A percentile compares a stretch with the other conserved stretches of the same genome.
These are phyloP conservation scores for Galbula dea DNA, from an alignment of 2,113 vertebrate genomes.

Conservation along the genomic window DNA sequence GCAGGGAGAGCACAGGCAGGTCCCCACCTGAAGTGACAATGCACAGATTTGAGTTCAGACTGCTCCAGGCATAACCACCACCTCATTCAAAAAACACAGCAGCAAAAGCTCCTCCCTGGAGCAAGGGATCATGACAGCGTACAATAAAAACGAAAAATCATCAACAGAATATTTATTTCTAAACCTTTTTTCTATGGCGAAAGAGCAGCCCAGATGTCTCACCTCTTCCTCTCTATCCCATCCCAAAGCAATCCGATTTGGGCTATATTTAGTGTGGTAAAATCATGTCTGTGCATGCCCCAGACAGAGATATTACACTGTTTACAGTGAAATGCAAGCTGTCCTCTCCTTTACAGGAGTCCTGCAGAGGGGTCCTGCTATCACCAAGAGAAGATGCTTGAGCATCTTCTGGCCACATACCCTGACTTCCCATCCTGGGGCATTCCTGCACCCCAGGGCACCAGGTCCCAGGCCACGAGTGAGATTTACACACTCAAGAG, in stretches of 20 bases:
- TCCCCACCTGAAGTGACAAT: neutral
- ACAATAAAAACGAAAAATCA: neutral
- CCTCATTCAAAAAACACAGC: neutral
- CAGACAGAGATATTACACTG: neutral
- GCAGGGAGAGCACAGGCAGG: neutral
- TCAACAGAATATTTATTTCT: neutral
- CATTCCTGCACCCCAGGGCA: neutral
- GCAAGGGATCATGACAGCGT: neutral
- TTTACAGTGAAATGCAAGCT: neutral
- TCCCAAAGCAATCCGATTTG: rapidly evolving
- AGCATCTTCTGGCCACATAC: neutral
- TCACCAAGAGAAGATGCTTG: neutral
- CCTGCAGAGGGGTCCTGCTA: rapidly evolving
- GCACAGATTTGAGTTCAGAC: neutral
- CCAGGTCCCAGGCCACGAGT: rapidly evolving
- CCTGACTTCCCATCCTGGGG: neutral
- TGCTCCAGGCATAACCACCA: neutral
- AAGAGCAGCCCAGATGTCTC: neutral
- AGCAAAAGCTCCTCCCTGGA: neutral
- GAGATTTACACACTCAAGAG: neutral
- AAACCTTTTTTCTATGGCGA: neutral
- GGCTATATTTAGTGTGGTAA: neutral
- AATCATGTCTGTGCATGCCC: neutral
- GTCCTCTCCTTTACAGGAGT: neutral
- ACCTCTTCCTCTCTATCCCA: rapidly evolving